These are phyloP conservation scores for Lycaon pictus DNA, from an alignment of 2,113 vertebrate genomes.

Conservation along the genomic window DNA sequence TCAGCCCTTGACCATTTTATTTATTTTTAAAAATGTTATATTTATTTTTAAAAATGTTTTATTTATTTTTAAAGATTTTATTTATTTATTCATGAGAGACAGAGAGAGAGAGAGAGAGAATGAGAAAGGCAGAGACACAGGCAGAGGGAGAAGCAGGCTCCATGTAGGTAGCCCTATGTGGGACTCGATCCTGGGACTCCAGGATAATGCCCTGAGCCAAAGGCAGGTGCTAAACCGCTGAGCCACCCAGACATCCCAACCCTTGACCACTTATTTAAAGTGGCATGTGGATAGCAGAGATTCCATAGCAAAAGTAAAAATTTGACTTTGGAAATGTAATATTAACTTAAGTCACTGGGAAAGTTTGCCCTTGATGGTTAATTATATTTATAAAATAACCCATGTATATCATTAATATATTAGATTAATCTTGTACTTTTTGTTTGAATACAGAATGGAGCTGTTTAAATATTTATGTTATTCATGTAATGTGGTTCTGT, in stretches of 20 bases:
- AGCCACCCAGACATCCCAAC: background rate
- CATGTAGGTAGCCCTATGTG: no score
- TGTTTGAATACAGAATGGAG: background rate
- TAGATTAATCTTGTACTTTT: background rate
- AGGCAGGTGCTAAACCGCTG: no score
- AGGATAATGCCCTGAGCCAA: no score
- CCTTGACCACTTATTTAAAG: background rate
- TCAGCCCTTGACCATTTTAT: background rate
- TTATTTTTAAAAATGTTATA: no score
- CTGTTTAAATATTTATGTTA: background rate
- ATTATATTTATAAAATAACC: conserved; percentile 22
- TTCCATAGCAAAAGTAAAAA: conserved; percentile 31
- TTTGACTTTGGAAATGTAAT: conserved; percentile 42
- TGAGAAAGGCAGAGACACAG: no score
- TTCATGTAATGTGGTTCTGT: background rate
- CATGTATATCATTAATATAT: background rate
- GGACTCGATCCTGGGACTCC: no score
- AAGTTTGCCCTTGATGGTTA: conserved; percentile 34
- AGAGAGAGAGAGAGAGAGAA: no score
- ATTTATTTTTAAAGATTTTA: no score
- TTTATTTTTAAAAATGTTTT: no score
- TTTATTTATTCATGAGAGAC: no score
- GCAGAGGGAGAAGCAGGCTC: no score
- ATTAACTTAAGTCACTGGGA: conserved; percentile 36
- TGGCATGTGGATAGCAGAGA: background rate